These are phyloP conservation scores for Arctia plantaginis DNA, from an alignment of 2,888 invertebrate species.

Conservation along the genomic window DNA sequence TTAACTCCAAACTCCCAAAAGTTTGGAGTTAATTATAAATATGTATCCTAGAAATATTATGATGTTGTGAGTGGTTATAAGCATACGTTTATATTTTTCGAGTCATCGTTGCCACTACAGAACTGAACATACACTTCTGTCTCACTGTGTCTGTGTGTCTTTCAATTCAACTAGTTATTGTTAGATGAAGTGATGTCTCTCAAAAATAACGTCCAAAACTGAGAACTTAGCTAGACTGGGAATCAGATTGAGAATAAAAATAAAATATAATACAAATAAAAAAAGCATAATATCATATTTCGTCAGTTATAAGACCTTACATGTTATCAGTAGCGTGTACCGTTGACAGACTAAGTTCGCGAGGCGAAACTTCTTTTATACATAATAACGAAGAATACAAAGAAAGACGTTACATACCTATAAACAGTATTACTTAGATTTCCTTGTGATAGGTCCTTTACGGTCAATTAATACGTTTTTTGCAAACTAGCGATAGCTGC, in stretches of 20 bases:
- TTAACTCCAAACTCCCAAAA: neutral
- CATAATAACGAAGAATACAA: neutral
- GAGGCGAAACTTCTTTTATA: neutral
- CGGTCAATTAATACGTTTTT: conserved; percentile 4
- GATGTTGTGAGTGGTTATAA: neutral
- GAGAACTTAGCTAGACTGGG: neutral
- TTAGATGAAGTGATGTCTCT: neutral
- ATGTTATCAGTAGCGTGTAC: neutral
- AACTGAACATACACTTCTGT: too few species aligned
- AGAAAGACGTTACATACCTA: neutral
- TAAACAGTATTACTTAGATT: conserved; percentile 8
- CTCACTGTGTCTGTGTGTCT: too few species aligned
- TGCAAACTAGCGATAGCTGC: conserved; percentile 9
- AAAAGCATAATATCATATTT: neutral
- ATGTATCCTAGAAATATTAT: neutral
- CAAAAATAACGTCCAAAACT: neutral
- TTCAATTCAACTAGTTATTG: too few species aligned
- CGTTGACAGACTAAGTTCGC: neutral
- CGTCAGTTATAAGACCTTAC: neutral
- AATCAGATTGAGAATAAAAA: neutral
- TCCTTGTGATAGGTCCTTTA: conserved; percentile 10
- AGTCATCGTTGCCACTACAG: too few species aligned
- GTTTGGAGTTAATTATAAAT: neutral
- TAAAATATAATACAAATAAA: neutral
- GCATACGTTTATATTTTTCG: too few species aligned